Conservation (phyloP, 1,140 invertebrate species). For the Phocides pigmalion region DNA sequence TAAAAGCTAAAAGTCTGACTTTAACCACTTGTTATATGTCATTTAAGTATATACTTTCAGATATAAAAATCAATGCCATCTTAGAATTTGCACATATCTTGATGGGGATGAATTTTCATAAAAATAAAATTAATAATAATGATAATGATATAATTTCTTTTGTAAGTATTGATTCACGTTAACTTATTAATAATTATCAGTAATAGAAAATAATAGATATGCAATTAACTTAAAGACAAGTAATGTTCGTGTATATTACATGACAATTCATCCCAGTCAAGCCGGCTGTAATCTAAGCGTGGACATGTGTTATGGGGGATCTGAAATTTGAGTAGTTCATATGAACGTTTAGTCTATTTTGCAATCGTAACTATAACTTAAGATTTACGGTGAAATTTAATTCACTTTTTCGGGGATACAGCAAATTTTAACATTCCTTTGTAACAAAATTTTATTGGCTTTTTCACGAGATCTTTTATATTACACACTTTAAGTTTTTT, state of each 20-base stretch:
- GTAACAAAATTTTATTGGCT: constrained; percentile 54
- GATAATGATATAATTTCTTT: too few species aligned
- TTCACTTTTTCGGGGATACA: constrained; percentile 67
- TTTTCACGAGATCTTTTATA: constrained; percentile 37
- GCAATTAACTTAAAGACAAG: not conserved
- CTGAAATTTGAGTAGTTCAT: constrained; percentile 72
- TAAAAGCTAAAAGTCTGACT: constrained; percentile 80
- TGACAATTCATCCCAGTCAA: constrained; percentile 25
- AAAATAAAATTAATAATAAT: too few species aligned
- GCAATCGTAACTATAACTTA: constrained; percentile 63
- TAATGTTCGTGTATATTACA: not conserved
- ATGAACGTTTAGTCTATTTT: constrained; percentile 67
- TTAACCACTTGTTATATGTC: constrained; percentile 77
- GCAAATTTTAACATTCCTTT: constrained; percentile 75
- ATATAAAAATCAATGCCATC: constrained; percentile 39
- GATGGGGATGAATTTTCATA: constrained; percentile 26
- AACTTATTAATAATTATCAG: not conserved
- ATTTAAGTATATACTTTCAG: constrained; percentile 62
- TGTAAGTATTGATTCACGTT: not conserved
- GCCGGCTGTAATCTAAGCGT: constrained; percentile 14
- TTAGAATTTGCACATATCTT: constrained; percentile 14
- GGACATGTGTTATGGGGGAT: constrained; percentile 35
- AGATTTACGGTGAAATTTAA: constrained; percentile 58
- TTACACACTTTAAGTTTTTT: constrained; percentile 39
- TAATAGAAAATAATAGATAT: not conserved